These are phyloP conservation scores for Hypolimnas misippus DNA, from an alignment of 2,888 invertebrate genomes.

Conservation along the genomic window DNA sequence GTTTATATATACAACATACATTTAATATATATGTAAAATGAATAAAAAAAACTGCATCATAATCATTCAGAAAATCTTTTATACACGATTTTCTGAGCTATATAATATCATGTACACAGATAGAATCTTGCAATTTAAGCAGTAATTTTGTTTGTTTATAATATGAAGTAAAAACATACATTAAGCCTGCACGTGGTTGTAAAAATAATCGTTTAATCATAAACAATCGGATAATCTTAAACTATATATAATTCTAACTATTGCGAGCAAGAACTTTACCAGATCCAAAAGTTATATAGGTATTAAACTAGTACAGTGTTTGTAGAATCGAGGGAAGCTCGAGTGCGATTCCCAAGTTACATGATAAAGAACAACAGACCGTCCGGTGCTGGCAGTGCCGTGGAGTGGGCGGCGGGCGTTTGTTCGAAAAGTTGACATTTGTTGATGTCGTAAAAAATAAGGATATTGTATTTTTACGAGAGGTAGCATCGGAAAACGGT, in stretches of 20 bases:
- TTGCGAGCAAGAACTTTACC: neutral
- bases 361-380: slow-evolving; percentile 13
- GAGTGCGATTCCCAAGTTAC: slow-evolving; percentile 9
- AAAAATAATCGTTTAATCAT: too few species aligned
- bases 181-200: too few species aligned
- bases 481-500: slow-evolving; percentile 59
- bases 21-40: neutral
- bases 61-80: too few species aligned
- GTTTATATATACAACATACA: neutral
- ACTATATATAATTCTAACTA: too few species aligned
- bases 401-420: slow-evolving; percentile 51
- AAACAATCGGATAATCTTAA: neutral
- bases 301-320: slow-evolving; percentile 7
- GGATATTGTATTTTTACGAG: slow-evolving; percentile 77
- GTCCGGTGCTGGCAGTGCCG: slow-evolving; percentile 18
- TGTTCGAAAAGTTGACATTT: slow-evolving; percentile 77
- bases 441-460: slow-evolving; percentile 79
- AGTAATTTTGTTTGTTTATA: too few species aligned
- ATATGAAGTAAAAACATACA: too few species aligned
- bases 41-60: too few species aligned
- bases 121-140: too few species aligned
- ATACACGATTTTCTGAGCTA: too few species aligned
- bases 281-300: slow-evolving; percentile 4
- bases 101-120: too few species aligned
- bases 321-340: slow-evolving; percentile 7